A percentile compares a stretch with the other conserved stretches of the same genome.
These are phyloP conservation scores for Polia nebulosa DNA, from an alignment of 2,888 invertebrate species.

Conservation along the genomic window DNA sequence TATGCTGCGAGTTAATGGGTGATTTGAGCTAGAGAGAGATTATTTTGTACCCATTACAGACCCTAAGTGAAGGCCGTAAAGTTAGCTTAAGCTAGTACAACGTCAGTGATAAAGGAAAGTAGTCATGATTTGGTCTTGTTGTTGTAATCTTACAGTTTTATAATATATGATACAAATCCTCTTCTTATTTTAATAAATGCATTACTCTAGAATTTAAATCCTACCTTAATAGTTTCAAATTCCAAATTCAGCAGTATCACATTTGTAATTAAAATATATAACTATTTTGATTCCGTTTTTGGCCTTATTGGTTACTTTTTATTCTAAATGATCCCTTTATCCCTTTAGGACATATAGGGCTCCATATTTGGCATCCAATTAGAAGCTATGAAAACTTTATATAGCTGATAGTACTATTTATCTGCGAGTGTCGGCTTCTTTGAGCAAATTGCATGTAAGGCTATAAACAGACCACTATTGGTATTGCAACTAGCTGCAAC, in stretches of 20 bases:
- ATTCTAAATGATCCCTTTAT: conserved; percentile 39
- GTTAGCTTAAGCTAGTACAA: conserved; percentile 40
- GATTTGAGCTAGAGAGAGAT: conserved; percentile 79
- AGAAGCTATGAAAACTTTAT: conserved; percentile 81
- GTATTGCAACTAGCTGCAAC: conserved; percentile 79
- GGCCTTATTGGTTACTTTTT: conserved; percentile 36
- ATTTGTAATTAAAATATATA: conserved; percentile 8
- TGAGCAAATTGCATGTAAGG: conserved; percentile 81
- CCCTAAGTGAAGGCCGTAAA: conserved; percentile 50
- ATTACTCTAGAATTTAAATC: conserved; percentile 1
- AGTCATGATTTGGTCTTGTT: neutral
- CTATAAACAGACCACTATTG: conserved; percentile 75
- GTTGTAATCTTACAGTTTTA: neutral
- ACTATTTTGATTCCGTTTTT: conserved; percentile 13
- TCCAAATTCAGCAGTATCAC: conserved; percentile 14
- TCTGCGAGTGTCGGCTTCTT: conserved; percentile 81
- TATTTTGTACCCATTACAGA: conserved; percentile 60
- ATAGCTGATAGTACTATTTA: conserved; percentile 75
- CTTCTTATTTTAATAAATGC: conserved; percentile 15
- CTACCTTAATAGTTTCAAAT: neutral
- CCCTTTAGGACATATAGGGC: conserved; percentile 27
- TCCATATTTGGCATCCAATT: conserved; percentile 80
- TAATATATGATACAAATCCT: neutral
- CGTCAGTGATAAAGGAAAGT: conserved; percentile 24
- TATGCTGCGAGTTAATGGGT: conserved; percentile 83